phyloP scores from a whole-genome alignment of 2,888 invertebrate genomes.

The Dioctria rufipes region DNA sequence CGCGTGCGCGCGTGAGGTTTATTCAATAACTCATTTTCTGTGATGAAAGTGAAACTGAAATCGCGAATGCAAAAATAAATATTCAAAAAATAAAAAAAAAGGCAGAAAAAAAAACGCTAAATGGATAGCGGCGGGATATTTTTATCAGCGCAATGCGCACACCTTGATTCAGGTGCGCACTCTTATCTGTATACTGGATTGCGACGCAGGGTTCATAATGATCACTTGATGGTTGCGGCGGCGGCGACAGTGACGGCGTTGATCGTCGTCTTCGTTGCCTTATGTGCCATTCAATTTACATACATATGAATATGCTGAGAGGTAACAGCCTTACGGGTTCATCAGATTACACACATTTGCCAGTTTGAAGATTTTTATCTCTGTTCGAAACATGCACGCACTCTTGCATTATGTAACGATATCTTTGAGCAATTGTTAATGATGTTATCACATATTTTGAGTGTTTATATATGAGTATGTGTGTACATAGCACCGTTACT shows the following conservation, averaged over 20 bases:
- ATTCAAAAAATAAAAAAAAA: neutral
- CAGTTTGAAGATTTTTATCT: neutral
- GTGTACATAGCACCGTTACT: neutral
- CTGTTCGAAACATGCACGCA: neutral
- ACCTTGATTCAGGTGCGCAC: constrained; percentile 16
- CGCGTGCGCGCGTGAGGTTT: neutral
- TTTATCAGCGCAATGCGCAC: neutral
- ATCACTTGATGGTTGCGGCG: too few species aligned
- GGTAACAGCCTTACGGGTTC: neutral
- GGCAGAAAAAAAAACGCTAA: neutral
- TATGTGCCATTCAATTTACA: too few species aligned
- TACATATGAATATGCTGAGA: constrained; percentile 9
- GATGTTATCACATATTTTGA: neutral
- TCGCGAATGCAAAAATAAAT: neutral
- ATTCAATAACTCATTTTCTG: constrained; percentile 15
- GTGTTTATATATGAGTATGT: neutral
- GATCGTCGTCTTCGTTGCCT: neutral
- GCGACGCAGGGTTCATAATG: neutral
- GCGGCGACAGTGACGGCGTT: too few species aligned
- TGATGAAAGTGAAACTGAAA: constrained; percentile 22
- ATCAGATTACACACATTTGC: too few species aligned
- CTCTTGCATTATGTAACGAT: constrained; percentile 1
- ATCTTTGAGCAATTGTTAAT: constrained; percentile 24
- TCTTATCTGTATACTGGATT: neutral
- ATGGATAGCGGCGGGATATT: neutral